These are phyloP conservation scores for Pectinophora gossypiella DNA, from an alignment of 1,140 invertebrate genomes.

Conservation along the genomic window DNA sequence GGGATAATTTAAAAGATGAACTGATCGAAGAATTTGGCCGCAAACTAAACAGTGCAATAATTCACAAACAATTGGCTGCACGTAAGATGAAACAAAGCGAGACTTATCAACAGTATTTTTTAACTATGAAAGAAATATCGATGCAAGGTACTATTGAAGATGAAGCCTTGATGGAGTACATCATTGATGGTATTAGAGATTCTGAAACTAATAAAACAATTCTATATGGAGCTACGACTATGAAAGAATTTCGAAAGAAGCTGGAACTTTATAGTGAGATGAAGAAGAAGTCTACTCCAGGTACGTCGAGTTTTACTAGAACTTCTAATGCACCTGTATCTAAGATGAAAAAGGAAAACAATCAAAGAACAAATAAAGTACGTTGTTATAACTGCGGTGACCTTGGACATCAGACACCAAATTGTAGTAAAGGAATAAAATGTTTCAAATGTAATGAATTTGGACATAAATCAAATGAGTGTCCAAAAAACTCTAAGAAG, in stretches of 20 bases:
- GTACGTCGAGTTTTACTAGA: no score
- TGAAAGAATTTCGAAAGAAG: conserved; percentile 34
- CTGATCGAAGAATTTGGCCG: conserved; percentile 18
- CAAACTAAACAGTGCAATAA: conserved; percentile 14
- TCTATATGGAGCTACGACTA: conserved; percentile 36
- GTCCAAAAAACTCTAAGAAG: conserved; percentile 10
- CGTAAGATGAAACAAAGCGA: conserved; percentile 20
- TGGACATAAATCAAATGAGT: conserved; percentile 16
- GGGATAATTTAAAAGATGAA: conserved; percentile 5
- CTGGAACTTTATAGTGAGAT: conserved; percentile 27
- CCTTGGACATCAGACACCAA: conserved; percentile 10
- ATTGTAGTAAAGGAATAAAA: conserved; percentile 23
- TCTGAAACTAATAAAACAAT: conserved; percentile 35
- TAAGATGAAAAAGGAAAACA: conserved; percentile 3
- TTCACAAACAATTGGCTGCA: conserved; percentile 15
- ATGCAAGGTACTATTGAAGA: conserved; percentile 33
- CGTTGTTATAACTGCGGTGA: conserved; percentile 24
- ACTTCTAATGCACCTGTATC: neutral
- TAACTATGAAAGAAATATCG: conserved; percentile 28
- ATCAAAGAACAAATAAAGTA: neutral
- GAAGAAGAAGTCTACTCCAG: conserved; percentile 19
- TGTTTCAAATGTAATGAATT: conserved; percentile 29
- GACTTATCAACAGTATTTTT: conserved; percentile 22
- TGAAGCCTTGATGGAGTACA: conserved; percentile 36
- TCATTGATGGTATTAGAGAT: conserved; percentile 47